Percentiles rank a stretch among this genome's conserved stretches.
Conservation (phyloP, 2,113 vertebrate species). For the Phylloscopus whistleri region DNA sequence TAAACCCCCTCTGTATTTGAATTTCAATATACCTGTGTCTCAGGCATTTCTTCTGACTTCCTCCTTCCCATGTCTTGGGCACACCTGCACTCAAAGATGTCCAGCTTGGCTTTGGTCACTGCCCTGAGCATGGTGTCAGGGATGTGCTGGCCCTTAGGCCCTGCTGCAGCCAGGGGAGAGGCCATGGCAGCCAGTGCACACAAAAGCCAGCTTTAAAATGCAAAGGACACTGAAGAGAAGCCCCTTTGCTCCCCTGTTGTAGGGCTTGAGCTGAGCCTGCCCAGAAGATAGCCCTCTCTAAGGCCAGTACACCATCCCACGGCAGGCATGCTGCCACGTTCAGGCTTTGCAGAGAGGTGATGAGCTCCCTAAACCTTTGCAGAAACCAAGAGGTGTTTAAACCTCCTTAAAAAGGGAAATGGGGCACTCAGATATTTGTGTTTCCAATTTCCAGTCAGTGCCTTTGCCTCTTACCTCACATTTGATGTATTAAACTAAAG, state of each 20-base stretch:
- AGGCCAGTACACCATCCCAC: fast-evolving
- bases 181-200: fast-evolving
- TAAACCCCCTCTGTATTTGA: not conserved
- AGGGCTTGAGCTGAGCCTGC: not conserved
- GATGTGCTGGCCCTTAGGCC: not conserved
- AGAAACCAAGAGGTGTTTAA: not conserved
- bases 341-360: not conserved
- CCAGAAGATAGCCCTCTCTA: not conserved
- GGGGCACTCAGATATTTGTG: not conserved
- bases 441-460: not conserved
- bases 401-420: not conserved
- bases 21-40: not conserved
- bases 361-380: fast-evolving
- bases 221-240: not conserved
- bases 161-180: not conserved
- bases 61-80: not conserved
- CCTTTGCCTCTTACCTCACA: not conserved
- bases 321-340: fast-evolving
- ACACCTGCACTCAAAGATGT: not conserved
- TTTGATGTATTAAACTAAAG: not conserved
- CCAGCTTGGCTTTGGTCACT: not conserved
- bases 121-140: no score
- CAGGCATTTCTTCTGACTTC: not conserved
- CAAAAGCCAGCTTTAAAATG: not conserved
- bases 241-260: not conserved